Base-by-base conservation (phyloP, 2,113 vertebrate genomes). In the Prunella fulvescens region DNA sequence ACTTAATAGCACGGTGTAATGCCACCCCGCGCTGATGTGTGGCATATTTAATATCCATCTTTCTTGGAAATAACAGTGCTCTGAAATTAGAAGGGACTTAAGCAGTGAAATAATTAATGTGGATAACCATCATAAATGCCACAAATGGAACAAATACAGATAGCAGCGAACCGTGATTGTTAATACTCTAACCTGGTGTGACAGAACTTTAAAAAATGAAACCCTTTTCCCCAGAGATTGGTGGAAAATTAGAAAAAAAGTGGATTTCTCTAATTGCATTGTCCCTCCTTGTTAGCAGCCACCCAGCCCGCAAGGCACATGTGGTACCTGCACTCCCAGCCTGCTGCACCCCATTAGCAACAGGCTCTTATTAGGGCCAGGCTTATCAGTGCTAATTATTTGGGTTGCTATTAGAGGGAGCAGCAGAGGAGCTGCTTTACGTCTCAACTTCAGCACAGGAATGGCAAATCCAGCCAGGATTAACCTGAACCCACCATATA, bases 31-130 rank as follows among this genome's bases (percentile, higher is more conserved):
- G 87, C 97, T 97, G 97, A 96, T 97, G 95, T 88, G 97, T 97
- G 98, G 98, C 97, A 97, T 97, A 96, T 97, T 97, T 97, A 97
- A 98, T 97, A 98, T 96, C 97, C 97, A 92, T 98, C 97, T 97
- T 97, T 96, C 97, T 96, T 96, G 95, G 97, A 97, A 98, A 97
- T 96, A 97, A 97, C 96, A 95, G 92, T 77, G 80, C 69, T 97
- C 96, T 92, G 96, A 96, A 98, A 98, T 98, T 97, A 98, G 97
- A 97, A 97, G 88, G 97, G 97, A 97, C 97, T 98, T 98, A 22
- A 96, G 95, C 93, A 92, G 96, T 0, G 14, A 97, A 98, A 98
- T 98, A 97, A 98, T 98, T 98, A 98, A 98, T 96, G 97, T 97
- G 93, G 97, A 97, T 97, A 97, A 97, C 96, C 80, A 15, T 95